Evolutionary conservation across 2,888 invertebrate species (phyloP).

Genomic region (Agrilus biguttatus): DNA sequence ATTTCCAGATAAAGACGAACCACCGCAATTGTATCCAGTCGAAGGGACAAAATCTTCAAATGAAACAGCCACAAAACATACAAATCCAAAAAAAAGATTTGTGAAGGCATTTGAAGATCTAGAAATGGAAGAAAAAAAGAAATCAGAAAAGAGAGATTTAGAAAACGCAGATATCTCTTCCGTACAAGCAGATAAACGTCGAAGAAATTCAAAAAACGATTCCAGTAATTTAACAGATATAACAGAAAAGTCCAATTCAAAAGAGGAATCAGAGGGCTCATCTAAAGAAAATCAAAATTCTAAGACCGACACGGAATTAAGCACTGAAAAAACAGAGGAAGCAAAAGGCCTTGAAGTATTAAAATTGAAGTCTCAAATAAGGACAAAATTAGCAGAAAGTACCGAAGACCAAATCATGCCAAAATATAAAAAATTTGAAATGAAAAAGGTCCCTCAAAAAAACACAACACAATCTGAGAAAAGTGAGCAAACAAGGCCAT

Average conservation of each 20-base stretch:
- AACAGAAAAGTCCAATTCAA: neutral
- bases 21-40: slow-evolving; percentile 1
- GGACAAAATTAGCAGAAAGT: slow-evolving; percentile 18
- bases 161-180: slow-evolving; percentile 2
- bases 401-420: slow-evolving; percentile 2
- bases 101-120: slow-evolving; percentile 30
- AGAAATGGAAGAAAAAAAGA: slow-evolving; percentile 13
- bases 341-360: slow-evolving; percentile 13
- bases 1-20: slow-evolving; percentile 22
- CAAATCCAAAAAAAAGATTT: slow-evolving; percentile 28
- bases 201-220: neutral
- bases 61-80: slow-evolving; percentile 20
- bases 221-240: neutral
- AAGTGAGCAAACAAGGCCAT: neutral
- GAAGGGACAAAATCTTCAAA: slow-evolving; percentile 3
- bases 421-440: neutral
- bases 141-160: neutral
- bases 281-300: neutral
- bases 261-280: neutral
- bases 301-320: slow-evolving; percentile 1
- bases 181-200: neutral
- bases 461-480: neutral
- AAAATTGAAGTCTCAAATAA: slow-evolving; percentile 22
- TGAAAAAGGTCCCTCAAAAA: neutral
- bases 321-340: slow-evolving; percentile 4